Percentiles rank a stretch among this genome's conserved stretches.
Conservation (phyloP, 2,888 invertebrate genomes). For the Ichneumoninae sp. region DNA sequence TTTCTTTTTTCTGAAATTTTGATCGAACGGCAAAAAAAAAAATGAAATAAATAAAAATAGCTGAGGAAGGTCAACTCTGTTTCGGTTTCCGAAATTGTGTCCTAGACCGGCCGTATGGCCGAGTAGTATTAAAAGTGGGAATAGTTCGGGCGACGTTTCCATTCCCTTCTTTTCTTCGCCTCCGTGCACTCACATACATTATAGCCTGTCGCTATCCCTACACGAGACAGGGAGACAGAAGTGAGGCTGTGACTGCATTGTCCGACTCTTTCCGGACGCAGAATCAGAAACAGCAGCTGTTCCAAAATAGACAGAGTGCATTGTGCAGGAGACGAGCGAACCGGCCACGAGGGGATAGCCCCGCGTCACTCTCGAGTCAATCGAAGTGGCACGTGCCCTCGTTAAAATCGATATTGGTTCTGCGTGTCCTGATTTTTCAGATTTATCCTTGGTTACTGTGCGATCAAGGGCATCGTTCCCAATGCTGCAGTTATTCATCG, state of each 20-base stretch:
- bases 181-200: neutral
- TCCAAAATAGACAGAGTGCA: constrained; percentile 61
- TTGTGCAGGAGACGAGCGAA: constrained; percentile 46
- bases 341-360: neutral
- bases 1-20: too few relatives aligned
- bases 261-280: constrained; percentile 35
- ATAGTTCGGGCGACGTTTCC: neutral
- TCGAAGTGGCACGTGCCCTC: constrained; percentile 52
- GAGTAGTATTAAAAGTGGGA: constrained; percentile 5
- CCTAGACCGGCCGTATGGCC: neutral
- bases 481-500: too few relatives aligned
- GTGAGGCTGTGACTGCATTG: constrained; percentile 17
- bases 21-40: neutral
- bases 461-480: too few relatives aligned
- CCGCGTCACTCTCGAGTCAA: constrained; percentile 37
- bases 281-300: constrained; percentile 56
- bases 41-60: neutral
- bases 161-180: neutral
- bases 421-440: constrained; percentile 27
- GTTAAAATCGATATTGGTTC: constrained; percentile 30
- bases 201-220: neutral
- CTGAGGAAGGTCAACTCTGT: neutral
- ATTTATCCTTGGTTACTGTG: constrained; percentile 11
- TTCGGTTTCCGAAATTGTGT: neutral
- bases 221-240: constrained; percentile 23